Percentiles rank a stretch among this genome's conserved stretches.
Evolutionary conservation across 1,140 invertebrate species (phyloP).

Genomic region (Orius insidiosus): DNA sequence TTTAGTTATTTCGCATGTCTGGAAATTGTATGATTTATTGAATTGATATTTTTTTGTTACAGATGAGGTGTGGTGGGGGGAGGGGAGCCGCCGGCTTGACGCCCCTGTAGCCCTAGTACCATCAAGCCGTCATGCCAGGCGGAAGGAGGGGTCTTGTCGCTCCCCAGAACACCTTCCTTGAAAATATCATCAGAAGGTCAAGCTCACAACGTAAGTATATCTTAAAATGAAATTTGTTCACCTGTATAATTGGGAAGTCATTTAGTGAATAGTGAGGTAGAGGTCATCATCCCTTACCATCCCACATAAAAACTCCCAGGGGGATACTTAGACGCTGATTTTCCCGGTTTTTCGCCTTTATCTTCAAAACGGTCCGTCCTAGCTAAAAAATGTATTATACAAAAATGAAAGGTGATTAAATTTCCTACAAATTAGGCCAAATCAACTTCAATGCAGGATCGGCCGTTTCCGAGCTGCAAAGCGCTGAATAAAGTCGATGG

Average conservation of each 20-base stretch:
- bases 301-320: too few relatives aligned
- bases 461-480: too few relatives aligned
- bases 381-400: too few relatives aligned
- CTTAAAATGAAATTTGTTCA: not conserved
- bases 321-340: too few relatives aligned
- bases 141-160: constrained; percentile 93
- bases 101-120: constrained; percentile 9
- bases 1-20: not conserved
- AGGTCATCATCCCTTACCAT: too few relatives aligned
- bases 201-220: constrained; percentile 89
- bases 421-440: too few relatives aligned
- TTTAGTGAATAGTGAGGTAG: not conserved
- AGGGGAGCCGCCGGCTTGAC: constrained; percentile 11
- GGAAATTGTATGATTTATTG: not conserved
- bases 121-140: constrained; percentile 62
- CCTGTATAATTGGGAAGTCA: not conserved
- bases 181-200: constrained; percentile 95
- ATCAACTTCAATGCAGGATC: too few relatives aligned
- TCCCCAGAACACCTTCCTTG: constrained; percentile 98
- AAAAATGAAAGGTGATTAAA: too few relatives aligned
- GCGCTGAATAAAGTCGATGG: too few relatives aligned
- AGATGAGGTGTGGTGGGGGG: constrained; percentile 12
- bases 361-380: too few relatives aligned
- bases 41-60: not conserved
- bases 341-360: too few relatives aligned